Base-by-base conservation (phyloP, 2,797 vertebrate genomes). In the Peromyscus eremicus region DNA sequence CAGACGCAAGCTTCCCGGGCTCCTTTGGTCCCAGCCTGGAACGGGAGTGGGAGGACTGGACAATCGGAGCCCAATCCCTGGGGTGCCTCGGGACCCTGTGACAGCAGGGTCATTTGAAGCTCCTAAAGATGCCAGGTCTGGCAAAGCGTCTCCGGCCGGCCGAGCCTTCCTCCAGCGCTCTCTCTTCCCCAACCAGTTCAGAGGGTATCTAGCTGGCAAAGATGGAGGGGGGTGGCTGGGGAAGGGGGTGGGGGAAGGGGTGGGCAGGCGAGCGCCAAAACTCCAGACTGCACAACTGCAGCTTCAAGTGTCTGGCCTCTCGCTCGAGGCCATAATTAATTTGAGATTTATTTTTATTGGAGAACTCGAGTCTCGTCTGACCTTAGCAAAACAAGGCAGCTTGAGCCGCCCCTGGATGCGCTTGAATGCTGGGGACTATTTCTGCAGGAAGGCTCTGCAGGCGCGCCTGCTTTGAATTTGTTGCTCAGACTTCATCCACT, bases 271-370 rank as follows among this genome's bases (percentile, higher is more conserved):
- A 99, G 98, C 98, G 98, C 99, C 98, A 98, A 98, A 98, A 98
- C 98, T 97, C 92, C 98, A 99, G 99, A 98, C 99, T 99, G 99
- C 99, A 98, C 98, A 98, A 98, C 98, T 99, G 98, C 99, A 98
- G 99, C 99, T 99, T 99, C 98, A 98, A 99, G 99, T 98, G 99
- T 99, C 99, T 99, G 99, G 99, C 99, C 99, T 99, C 99, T 99
- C 98, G 99, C 99, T 99, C 98, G 97, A 98, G 99, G 99, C 99
- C 99, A 99, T 99, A 99, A 99, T 99, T 99, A 99, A 99, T 99
- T 99, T 99, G 99, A 99, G 99, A 99, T 99, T 99, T 99, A 99
- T 99, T 99, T 99, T 99, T 99, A 99, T 99, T 99, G 99, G 99
- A 99, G 99, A 99, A 99, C 99, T 98, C 98, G 98, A 99, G 99